Evolutionary conservation across 1,140 invertebrate genomes (phyloP).

Genomic region (Delia radicum): DNA sequence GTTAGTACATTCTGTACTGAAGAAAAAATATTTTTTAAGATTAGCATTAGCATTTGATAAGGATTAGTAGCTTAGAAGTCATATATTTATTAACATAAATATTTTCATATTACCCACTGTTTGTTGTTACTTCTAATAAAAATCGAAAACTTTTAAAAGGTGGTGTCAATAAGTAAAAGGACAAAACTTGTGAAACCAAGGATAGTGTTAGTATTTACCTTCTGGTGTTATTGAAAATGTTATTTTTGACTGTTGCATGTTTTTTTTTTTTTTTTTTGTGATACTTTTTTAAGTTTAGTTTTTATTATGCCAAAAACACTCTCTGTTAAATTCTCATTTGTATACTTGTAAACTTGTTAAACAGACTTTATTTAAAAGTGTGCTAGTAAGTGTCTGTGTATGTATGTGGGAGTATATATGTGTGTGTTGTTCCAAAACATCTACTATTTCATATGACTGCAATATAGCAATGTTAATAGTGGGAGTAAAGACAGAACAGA

Average conservation of each 20-base stretch:
- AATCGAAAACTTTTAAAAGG: too few species aligned
- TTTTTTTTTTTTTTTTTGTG: not conserved
- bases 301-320: slow-evolving; percentile 11
- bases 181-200: not conserved
- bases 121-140: too few species aligned
- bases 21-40: too few species aligned
- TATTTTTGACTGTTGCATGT: not conserved
- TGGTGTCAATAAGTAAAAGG: too few species aligned
- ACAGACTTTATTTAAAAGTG: not conserved
- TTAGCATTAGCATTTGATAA: too few species aligned
- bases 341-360: slow-evolving; percentile 15
- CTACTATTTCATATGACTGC: not conserved
- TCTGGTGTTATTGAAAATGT: slow-evolving; percentile 12
- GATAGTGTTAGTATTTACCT: not conserved
- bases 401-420: not conserved
- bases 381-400: not conserved
- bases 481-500: not conserved
- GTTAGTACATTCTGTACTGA: too few species aligned
- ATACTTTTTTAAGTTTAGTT: not conserved
- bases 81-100: too few species aligned
- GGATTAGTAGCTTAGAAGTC: too few species aligned
- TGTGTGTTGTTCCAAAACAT: not conserved
- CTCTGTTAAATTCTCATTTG: slow-evolving; percentile 18
- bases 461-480: not conserved
- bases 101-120: too few species aligned